Base-by-base conservation (phyloP, 2,797 vertebrate genomes). In the Octomys mimax region DNA sequence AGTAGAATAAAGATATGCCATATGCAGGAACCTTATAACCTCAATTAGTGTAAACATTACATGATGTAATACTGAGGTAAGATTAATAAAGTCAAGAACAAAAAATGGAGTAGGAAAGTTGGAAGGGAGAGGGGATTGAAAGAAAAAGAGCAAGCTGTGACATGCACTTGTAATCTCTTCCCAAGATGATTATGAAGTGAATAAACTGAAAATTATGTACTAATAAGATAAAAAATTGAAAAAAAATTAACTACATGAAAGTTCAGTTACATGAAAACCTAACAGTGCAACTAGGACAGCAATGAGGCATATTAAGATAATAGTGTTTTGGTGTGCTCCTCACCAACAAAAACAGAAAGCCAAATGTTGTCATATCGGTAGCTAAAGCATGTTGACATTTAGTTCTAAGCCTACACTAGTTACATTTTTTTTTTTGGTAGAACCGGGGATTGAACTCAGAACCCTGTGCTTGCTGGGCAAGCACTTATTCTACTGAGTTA, bases 251-350 rank as follows among this genome's bases (percentile, higher is more conserved):
- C 68, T 71, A 73, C 39, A 6, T 42, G 26, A 73, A 73, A 73
- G 39, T 73, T 33, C 16, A 75, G 12, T 24, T 81, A 54, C 57
- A 82, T 89, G 10, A 71, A 62, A 82, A 82, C 81, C 62, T 36
- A 59, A 7, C 5, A 52, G 18, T 28, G 59, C 4, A 46, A 14
- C 31, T 64, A 78, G 68, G 59, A 22, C 8, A n/a, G 1, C 18
- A 89, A 71, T 62, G 12, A 52, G 61, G 14, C 66, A 77, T 92
- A 78, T 82, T 94, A 75, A 93, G 59, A 88, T 88, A 52, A n/a
- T 11, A 62, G 31, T 1, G 1, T 86, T 92, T 86, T 89, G 52
- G 75, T 77, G 14, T 1, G 59, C 28, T 92, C 26, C 39, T 86
- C 73, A 59, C 39, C 33, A 57, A 89, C 73, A 70, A 86, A 87